Conservation (phyloP, 2,113 vertebrate species). For the Trinectes maculatus region DNA sequence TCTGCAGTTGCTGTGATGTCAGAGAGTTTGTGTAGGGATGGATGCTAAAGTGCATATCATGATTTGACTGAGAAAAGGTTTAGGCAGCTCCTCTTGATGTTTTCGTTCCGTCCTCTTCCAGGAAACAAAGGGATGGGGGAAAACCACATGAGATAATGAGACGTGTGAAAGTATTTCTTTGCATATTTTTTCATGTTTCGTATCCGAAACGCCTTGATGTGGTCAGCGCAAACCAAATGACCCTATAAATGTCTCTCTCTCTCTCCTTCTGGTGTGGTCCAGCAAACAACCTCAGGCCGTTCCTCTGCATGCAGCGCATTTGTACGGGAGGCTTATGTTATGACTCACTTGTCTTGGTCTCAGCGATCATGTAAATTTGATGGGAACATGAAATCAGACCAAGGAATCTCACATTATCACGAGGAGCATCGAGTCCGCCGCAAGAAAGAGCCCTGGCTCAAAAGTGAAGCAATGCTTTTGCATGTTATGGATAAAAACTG, state of each 20-base stretch:
- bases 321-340: too few species aligned
- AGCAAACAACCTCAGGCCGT: slow-evolving; percentile 44
- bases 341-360: slow-evolving; percentile 39
- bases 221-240: slow-evolving; percentile 37
- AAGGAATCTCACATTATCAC: slow-evolving; percentile 17
- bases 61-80: slow-evolving; percentile 10
- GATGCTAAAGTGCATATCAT: not conserved
- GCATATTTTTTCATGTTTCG: slow-evolving; percentile 19
- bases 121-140: not conserved
- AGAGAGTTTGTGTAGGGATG: slow-evolving; percentile 15
- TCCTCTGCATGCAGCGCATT: slow-evolving; percentile 10
- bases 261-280: slow-evolving; percentile 46
- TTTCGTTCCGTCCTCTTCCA: slow-evolving; percentile 3
- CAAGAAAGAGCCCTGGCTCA: slow-evolving; percentile 7
- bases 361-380: slow-evolving; percentile 21
- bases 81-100: not conserved
- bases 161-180: slow-evolving; percentile 27
- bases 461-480: not conserved
- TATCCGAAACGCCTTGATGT: slow-evolving; percentile 32
- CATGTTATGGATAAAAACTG: not conserved
- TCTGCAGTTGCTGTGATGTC: slow-evolving; percentile 55
- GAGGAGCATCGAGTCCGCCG: not conserved
- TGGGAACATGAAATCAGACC: slow-evolving; percentile 19
- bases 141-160: slow-evolving; percentile 16
- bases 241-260: slow-evolving; percentile 8